These are phyloP conservation scores for Rotaria macrura DNA, from an alignment of 2,888 invertebrate genomes.

Conservation along the genomic window DNA sequence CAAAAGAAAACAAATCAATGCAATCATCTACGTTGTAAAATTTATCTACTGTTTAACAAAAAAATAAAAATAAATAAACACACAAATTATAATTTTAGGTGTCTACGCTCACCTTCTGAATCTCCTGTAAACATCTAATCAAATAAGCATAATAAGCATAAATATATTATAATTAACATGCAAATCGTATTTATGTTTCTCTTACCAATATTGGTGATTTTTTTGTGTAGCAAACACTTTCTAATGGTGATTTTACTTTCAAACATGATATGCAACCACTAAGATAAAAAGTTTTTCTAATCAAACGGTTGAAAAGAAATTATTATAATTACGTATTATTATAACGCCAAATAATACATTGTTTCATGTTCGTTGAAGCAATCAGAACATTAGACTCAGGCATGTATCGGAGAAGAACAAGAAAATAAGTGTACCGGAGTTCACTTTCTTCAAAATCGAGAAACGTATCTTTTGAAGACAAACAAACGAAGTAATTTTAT, in stretches of 20 bases:
- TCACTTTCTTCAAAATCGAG: constrained; percentile 35
- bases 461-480: neutral
- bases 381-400: constrained; percentile 41
- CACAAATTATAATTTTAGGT: neutral
- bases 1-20: neutral
- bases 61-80: neutral
- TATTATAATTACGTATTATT: constrained; percentile 36
- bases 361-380: constrained; percentile 46
- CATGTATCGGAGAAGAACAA: constrained; percentile 44
- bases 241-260: constrained; percentile 41
- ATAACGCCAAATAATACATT: constrained; percentile 48
- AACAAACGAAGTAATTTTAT: neutral
- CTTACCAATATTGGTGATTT: constrained; percentile 43
- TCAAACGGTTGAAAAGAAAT: neutral
- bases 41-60: neutral
- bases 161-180: neutral
- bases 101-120: neutral
- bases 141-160: neutral
- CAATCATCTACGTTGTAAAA: neutral
- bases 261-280: constrained; percentile 47
- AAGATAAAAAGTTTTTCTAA: neutral
- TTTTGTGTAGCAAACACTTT: constrained; percentile 45
- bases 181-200: neutral
- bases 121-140: constrained; percentile 18
- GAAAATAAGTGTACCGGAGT: constrained; percentile 39